A percentile compares a stretch with the other conserved stretches of the same genome.
Evolutionary conservation across 2,113 vertebrate genomes (phyloP).

Genomic region (Ophthalmolycus amberensis): DNA sequence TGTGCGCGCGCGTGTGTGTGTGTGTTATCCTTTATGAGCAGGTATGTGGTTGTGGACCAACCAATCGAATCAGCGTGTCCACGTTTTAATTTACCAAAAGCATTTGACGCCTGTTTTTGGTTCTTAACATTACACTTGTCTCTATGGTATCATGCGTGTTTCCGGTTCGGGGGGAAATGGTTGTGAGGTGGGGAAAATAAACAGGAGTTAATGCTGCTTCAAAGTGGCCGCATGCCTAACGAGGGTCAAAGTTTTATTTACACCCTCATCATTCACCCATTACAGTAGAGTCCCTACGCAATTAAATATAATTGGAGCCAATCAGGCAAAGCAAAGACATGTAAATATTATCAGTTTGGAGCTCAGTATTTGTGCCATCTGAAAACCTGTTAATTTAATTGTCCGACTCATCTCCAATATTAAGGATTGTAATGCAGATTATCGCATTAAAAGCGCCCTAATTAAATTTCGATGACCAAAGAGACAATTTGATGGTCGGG

Average conservation of each 20-base stretch:
- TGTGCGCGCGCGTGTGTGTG: not conserved
- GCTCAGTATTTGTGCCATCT: constrained; percentile 53
- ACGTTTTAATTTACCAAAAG: not conserved
- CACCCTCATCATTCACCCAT: constrained; percentile 52
- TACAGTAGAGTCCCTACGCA: constrained; percentile 39
- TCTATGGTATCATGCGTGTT: not conserved
- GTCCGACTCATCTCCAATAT: constrained; percentile 73
- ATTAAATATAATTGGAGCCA: constrained; percentile 69
- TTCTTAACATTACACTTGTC: not conserved
- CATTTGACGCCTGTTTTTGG: not conserved
- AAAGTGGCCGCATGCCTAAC: constrained; percentile 34
- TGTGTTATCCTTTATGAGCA: not conserved
- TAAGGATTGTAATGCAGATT: constrained; percentile 81
- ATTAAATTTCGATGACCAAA: constrained; percentile 76
- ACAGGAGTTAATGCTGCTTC: not conserved
- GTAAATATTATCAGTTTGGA: constrained; percentile 65
- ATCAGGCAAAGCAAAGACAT: constrained; percentile 58
- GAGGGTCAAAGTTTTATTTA: constrained; percentile 66
- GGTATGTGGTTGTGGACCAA: not conserved
- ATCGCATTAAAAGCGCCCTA: constrained; percentile 80
- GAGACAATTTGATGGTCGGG: constrained; percentile 70
- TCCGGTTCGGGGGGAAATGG: not conserved
- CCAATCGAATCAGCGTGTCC: not conserved
- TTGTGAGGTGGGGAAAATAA: not conserved
- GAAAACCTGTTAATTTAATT: constrained; percentile 83